phyloP scores from a whole-genome alignment of 2,888 invertebrate genomes.

The Ormyrus thymus region DNA sequence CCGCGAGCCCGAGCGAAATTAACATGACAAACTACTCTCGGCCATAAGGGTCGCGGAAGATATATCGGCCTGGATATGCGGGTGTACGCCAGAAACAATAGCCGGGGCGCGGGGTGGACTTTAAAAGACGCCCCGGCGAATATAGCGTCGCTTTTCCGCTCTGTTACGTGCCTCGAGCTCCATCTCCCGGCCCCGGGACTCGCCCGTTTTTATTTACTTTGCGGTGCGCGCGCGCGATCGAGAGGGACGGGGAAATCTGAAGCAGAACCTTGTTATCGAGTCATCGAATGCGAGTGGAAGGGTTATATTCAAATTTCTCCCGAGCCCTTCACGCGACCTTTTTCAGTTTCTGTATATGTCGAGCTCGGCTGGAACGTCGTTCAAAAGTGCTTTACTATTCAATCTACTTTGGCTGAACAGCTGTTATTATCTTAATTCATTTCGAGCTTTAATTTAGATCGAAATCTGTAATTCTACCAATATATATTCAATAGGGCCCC shows the following conservation, averaged over 20 bases:
- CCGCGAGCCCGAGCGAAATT: conserved; percentile 63
- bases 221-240: neutral
- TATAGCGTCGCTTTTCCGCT: conserved; percentile 52
- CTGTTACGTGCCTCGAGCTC: conserved; percentile 57
- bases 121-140: conserved; percentile 34
- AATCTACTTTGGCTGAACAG: too few species aligned
- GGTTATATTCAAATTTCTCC: conserved; percentile 55
- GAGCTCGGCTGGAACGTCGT: too few species aligned
- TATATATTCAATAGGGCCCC: too few species aligned
- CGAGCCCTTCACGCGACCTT: conserved; percentile 33
- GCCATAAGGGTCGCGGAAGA: conserved; percentile 73
- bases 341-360: neutral
- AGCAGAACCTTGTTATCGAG: conserved; percentile 46
- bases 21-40: conserved; percentile 75
- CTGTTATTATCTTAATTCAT: too few species aligned
- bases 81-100: conserved; percentile 74
- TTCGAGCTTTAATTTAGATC: too few species aligned
- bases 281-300: conserved; percentile 46
- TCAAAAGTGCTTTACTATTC: too few species aligned
- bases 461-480: too few species aligned
- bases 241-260: conserved; percentile 6
- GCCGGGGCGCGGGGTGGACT: conserved; percentile 60
- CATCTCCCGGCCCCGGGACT: conserved; percentile 56
- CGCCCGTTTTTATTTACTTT: conserved; percentile 50
- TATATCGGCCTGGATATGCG: conserved; percentile 73